phyloP scores from a whole-genome alignment of 2,888 invertebrate species.

The Thelaira solivaga region DNA sequence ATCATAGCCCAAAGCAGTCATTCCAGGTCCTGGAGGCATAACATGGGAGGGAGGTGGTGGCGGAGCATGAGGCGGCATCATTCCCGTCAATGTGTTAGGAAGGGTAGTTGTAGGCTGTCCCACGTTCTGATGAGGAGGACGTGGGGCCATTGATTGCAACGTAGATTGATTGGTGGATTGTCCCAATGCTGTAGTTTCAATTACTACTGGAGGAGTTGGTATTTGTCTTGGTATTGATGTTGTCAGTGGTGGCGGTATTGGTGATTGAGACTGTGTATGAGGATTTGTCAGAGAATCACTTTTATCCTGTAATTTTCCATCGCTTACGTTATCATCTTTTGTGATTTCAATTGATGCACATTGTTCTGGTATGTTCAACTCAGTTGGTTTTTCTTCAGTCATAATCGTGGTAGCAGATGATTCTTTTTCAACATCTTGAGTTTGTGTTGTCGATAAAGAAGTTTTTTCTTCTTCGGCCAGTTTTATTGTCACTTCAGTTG shows the following conservation, averaged over 20 bases:
- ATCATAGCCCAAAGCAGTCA: slow-evolving; percentile 64
- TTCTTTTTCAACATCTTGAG: slow-evolving; percentile 17
- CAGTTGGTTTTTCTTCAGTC: background rate
- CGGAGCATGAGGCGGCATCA: slow-evolving; percentile 50
- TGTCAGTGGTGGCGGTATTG: background rate
- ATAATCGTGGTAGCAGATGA: background rate
- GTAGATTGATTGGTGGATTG: background rate
- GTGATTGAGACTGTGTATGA: background rate
- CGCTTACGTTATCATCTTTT: slow-evolving; percentile 30
- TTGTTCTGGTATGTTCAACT: slow-evolving; percentile 6
- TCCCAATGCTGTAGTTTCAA: background rate
- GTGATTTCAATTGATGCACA: background rate
- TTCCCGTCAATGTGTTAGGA: slow-evolving; percentile 40
- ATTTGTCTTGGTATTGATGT: slow-evolving; percentile 9
- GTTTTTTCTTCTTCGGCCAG: slow-evolving; percentile 28
- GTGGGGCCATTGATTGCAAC: slow-evolving; percentile 24
- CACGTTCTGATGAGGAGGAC: slow-evolving; percentile 6
- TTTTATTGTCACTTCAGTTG: background rate
- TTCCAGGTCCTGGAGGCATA: slow-evolving; percentile 59
- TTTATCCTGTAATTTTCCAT: slow-evolving; percentile 28
- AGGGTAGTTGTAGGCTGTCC: slow-evolving; percentile 20
- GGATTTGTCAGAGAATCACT: background rate
- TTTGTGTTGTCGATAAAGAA: background rate
- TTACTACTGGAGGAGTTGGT: background rate
- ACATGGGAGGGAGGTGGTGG: slow-evolving; percentile 39